Conservation (phyloP, 2,888 invertebrate genomes). For the Leistus spinibarbis region DNA sequence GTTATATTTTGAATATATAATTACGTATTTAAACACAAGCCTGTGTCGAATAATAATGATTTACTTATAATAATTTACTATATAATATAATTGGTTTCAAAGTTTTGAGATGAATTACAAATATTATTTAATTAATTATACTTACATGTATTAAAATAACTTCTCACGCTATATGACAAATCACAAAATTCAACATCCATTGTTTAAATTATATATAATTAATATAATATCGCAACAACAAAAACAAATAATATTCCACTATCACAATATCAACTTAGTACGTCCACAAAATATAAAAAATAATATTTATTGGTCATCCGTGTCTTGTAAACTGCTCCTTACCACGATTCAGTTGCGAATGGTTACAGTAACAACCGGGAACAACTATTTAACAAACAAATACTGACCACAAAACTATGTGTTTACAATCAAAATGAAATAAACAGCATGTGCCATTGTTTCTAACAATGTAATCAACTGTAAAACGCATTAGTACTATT, state of each 20-base stretch:
- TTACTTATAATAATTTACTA: no score
- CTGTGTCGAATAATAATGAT: no score
- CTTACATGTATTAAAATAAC: slow-evolving; percentile 22
- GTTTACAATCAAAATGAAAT: not conserved
- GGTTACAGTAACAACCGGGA: not conserved
- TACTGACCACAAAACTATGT: not conserved
- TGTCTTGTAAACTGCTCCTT: not conserved
- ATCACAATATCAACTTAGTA: no score
- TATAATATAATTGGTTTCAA: no score
- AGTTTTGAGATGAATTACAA: no score
- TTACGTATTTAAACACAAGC: no score
- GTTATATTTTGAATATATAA: no score
- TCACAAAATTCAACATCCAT: slow-evolving; percentile 35
- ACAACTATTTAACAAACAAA: not conserved
- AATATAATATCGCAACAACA: no score
- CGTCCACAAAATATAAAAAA: no score
- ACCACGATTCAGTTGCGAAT: not conserved
- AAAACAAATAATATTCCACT: no score
- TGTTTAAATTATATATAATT: not conserved
- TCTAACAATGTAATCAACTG: not conserved
- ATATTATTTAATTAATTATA: not conserved
- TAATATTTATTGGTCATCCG: no score
- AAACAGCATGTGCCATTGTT: not conserved
- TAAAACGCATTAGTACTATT: not conserved
- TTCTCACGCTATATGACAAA: slow-evolving; percentile 26